phyloP scores from a whole-genome alignment of 2,797 vertebrate species.

The Telmatherina bonti region DNA sequence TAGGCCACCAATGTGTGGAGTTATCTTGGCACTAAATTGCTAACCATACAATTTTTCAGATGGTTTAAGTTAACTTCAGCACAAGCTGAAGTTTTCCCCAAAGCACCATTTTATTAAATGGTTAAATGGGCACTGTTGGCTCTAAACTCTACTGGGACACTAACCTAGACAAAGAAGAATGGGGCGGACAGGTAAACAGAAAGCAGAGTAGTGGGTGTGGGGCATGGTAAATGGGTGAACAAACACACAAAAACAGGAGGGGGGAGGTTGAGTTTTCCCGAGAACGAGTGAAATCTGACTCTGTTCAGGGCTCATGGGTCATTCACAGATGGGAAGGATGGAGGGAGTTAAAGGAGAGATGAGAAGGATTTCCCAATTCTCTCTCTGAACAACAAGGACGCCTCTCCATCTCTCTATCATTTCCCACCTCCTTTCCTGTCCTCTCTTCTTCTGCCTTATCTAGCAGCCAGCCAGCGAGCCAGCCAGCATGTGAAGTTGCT shows the following conservation, averaged over 20 bases:
- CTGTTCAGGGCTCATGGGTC: slow-evolving; percentile 56
- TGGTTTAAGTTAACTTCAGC: slow-evolving; percentile 10
- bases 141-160: slow-evolving; percentile 14
- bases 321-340: slow-evolving; percentile 53
- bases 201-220: slow-evolving; percentile 58
- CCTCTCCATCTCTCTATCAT: slow-evolving; percentile 20
- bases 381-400: slow-evolving; percentile 22
- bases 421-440: slow-evolving; percentile 20
- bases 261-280: slow-evolving; percentile 59
- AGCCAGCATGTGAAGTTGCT: slow-evolving; percentile 67
- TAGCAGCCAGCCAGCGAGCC: slow-evolving; percentile 51
- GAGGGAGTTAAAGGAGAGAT: slow-evolving; percentile 48
- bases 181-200: slow-evolving; percentile 37
- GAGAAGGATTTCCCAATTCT: slow-evolving; percentile 61
- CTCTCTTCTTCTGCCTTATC: slow-evolving; percentile 55
- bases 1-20: slow-evolving; percentile 36
- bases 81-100: slow-evolving; percentile 24
- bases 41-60: slow-evolving; percentile 30
- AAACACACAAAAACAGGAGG: slow-evolving; percentile 51
- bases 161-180: slow-evolving; percentile 25
- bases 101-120: slow-evolving; percentile 29
- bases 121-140: slow-evolving; percentile 32
- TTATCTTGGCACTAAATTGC: slow-evolving; percentile 41
- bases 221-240: slow-evolving; percentile 54
- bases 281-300: slow-evolving; percentile 68